Evolutionary conservation across 2,113 vertebrate genomes (phyloP).

Genomic region (Raphicerus campestris): DNA sequence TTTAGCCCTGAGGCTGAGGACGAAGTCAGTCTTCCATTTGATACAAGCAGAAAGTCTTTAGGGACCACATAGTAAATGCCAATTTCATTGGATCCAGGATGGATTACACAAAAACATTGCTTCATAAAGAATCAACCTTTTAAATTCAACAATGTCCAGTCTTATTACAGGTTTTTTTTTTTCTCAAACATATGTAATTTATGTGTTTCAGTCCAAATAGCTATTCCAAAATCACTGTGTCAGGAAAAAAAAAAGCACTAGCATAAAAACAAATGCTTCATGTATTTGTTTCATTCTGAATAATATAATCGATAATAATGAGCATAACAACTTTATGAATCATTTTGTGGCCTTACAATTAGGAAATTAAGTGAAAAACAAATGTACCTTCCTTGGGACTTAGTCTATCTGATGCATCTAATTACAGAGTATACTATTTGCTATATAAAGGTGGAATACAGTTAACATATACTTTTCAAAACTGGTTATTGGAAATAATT

Average conservation of each 20-base stretch:
- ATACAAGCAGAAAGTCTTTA: background rate
- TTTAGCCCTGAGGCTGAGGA: conserved; percentile 17
- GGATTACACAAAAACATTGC: background rate
- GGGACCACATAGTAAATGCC: background rate
- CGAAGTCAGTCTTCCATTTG: conserved; percentile 38
- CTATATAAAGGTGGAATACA: background rate
- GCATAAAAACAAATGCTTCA: conserved; percentile 23
- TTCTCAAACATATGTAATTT: conserved; percentile 13
- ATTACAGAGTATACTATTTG: conserved; percentile 6
- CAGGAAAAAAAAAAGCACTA: background rate
- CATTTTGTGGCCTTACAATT: background rate
- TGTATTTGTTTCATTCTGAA: conserved; percentile 35
- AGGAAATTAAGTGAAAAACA: conserved; percentile 49
- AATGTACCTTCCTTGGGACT: conserved; percentile 26
- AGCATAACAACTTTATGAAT: conserved; percentile 38
- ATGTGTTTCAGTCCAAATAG: background rate
- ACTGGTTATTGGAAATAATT: conserved; percentile 1
- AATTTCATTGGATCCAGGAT: conserved; percentile 18
- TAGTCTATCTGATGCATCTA: conserved; percentile 22
- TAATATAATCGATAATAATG: conserved; percentile 30
- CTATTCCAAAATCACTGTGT: background rate
- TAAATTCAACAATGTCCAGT: background rate
- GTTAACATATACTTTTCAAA: background rate
- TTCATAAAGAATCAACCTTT: conserved; percentile 32
- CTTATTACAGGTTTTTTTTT: conserved; percentile 20